A percentile compares a stretch with the other conserved stretches of the same genome.
Conservation (phyloP, 2,113 vertebrate genomes). For the Coptodon rendalli region DNA sequence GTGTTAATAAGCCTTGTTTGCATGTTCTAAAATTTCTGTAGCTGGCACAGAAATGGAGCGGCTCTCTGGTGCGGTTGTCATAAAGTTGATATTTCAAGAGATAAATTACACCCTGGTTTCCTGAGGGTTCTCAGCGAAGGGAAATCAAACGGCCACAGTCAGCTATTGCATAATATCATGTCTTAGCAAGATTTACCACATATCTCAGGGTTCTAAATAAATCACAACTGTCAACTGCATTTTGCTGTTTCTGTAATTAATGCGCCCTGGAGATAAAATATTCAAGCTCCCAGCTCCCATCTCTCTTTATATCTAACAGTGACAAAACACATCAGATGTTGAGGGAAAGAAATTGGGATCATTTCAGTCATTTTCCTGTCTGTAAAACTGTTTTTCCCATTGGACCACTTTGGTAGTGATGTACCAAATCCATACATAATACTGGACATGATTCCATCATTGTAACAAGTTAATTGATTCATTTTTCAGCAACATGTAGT, state of each 20-base stretch:
- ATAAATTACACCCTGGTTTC: constrained; percentile 60
- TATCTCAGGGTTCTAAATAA: constrained; percentile 43
- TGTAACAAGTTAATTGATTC: neutral
- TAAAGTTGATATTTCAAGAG: constrained; percentile 54
- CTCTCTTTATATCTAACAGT: neutral
- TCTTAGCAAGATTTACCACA: constrained; percentile 43
- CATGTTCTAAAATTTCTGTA: constrained; percentile 13
- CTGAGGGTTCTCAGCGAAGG: constrained; percentile 39
- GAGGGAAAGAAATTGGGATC: neutral
- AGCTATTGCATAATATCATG: constrained; percentile 52
- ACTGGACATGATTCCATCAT: neutral
- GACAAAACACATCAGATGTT: constrained; percentile 14
- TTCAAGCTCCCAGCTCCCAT: neutral
- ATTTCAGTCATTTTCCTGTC: neutral
- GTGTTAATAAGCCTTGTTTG: constrained; percentile 14
- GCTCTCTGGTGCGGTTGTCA: constrained; percentile 48
- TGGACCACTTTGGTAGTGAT: neutral
- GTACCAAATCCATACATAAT: neutral
- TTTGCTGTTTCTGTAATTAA: constrained; percentile 41
- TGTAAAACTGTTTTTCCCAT: neutral
- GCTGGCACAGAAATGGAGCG: constrained; percentile 33
- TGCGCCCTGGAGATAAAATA: constrained; percentile 3
- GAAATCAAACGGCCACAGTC: constrained; percentile 53
- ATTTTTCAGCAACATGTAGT: neutral
- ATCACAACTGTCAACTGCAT: constrained; percentile 41